Evolutionary conservation across 1,140 invertebrate species (phyloP), one percentile per base, ranked within the genome.

Genomic region (Eurosta solidaginis): DNA sequence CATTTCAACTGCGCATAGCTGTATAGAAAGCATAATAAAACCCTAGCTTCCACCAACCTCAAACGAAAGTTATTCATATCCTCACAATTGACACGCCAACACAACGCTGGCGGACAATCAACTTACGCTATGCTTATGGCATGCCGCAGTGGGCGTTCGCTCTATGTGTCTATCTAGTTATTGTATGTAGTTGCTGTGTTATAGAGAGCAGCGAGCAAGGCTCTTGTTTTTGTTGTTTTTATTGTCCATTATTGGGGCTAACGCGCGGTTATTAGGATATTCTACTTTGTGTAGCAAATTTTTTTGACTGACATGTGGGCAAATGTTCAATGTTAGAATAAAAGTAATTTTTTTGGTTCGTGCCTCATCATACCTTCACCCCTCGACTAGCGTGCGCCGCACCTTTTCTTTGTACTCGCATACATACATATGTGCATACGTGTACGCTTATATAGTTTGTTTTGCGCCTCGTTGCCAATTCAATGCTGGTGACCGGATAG

Each of bases 241-340:
- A n/a, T 47, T n/a, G 12, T 17, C 12, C n/a, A n/a, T n/a, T 47
- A 14, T 1, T 40, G n/a, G 12, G 6, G 59, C 59, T 68, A 68
- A 9, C 4, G 59, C 33, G 59, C 5, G 59, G 40, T 68, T 68
- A 68, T 29, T 25, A 14, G 27, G 17, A 63, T 22, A 68, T 33
- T 40, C 54, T n/a, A 68, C 59, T 40, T 22, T 68, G 59, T 42
- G 59, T 22, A 20, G 59, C 59, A 36, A 36, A n/a, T n/a, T 22
- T 68, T 36, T 40, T 68, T 68, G 59, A 68, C 59, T 68, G 59
- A 68, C 59, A 68, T 68, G 59, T 68, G 59, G 59, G 59, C 59
- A 68, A 68, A 40, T 68, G 59, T 68, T 68, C 59, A 68, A 68
- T 68, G 59, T 42, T 68, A 36, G 33, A 40, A 36, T 68, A 27